Evolutionary conservation across 2,113 vertebrate species (phyloP).

Genomic region (Synchiropus splendidus): DNA sequence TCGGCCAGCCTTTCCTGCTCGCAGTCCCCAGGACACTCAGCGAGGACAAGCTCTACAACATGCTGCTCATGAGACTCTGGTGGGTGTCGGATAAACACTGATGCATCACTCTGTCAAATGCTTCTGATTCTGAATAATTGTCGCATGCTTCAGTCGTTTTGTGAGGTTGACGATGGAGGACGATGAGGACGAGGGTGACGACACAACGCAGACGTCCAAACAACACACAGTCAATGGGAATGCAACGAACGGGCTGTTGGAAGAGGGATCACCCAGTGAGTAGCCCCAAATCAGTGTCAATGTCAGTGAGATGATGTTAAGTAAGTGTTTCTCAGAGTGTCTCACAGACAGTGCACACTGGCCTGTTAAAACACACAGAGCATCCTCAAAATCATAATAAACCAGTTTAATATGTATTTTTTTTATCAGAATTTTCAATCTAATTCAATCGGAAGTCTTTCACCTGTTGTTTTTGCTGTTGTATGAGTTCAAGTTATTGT

Average conservation of each 20-base stretch:
- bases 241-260: constrained; percentile 84
- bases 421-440: too few relatives aligned
- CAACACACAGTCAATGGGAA: constrained; percentile 87
- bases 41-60: constrained; percentile 95
- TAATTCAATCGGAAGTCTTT: too few relatives aligned
- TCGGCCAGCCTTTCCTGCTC: constrained; percentile 93
- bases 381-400: too few relatives aligned
- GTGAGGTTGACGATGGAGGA: constrained; percentile 47
- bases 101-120: background rate
- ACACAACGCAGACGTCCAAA: constrained; percentile 73
- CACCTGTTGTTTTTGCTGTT: too few relatives aligned
- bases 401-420: too few relatives aligned
- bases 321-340: too few relatives aligned
- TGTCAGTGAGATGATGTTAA: too few relatives aligned
- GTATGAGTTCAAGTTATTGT: too few relatives aligned
- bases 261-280: constrained; percentile 95
- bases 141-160: constrained; percentile 54
- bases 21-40: constrained; percentile 87
- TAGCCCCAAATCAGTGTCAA: too few relatives aligned
- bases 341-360: too few relatives aligned
- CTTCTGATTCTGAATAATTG: background rate
- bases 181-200: constrained; percentile 79
- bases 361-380: too few relatives aligned
- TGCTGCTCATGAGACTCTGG: constrained; percentile 90
- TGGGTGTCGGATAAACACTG: constrained; percentile 42